phyloP scores from a whole-genome alignment of 1,140 invertebrate genomes.

The Tetragnatha versicolor region DNA sequence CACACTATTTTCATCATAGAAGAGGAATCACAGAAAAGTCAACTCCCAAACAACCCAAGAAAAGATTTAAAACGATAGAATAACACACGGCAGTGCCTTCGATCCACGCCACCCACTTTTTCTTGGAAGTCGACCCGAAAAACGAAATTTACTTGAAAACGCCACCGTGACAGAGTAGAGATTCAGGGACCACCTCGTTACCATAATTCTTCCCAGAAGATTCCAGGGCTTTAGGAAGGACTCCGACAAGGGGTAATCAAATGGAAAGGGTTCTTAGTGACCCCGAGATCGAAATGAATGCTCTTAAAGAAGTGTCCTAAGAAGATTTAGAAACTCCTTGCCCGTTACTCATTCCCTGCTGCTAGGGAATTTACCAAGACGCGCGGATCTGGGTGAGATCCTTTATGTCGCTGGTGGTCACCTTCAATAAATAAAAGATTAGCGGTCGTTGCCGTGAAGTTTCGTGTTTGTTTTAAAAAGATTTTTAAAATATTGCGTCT shows the following conservation, averaged over 20 bases:
- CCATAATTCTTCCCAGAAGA: slow-evolving; percentile 28
- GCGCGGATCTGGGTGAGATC: no score
- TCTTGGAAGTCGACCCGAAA: background rate
- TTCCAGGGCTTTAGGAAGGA: slow-evolving; percentile 15
- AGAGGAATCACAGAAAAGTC: no score
- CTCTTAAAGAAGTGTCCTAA: slow-evolving; percentile 35
- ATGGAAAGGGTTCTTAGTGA: slow-evolving; percentile 45
- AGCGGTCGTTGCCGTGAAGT: no score
- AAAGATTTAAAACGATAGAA: no score
- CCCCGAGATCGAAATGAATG: slow-evolving; percentile 44
- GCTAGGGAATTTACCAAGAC: no score
- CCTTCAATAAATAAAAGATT: no score
- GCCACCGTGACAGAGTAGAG: slow-evolving; percentile 9
- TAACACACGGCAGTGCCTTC: no score
- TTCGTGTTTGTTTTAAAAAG: no score
- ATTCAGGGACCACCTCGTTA: slow-evolving; percentile 33
- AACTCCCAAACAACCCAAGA: no score
- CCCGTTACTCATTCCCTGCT: slow-evolving; percentile 38
- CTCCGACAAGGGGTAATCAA: slow-evolving; percentile 41
- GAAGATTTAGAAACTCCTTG: slow-evolving; percentile 38
- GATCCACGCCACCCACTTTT: background rate
- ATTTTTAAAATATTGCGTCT: no score
- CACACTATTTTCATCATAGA: no score
- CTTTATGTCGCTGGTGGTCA: no score
- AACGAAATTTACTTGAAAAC: slow-evolving; percentile 32